Evolutionary conservation across 2,888 invertebrate species (phyloP).

Genomic region (Ariolimax columbianus): DNA sequence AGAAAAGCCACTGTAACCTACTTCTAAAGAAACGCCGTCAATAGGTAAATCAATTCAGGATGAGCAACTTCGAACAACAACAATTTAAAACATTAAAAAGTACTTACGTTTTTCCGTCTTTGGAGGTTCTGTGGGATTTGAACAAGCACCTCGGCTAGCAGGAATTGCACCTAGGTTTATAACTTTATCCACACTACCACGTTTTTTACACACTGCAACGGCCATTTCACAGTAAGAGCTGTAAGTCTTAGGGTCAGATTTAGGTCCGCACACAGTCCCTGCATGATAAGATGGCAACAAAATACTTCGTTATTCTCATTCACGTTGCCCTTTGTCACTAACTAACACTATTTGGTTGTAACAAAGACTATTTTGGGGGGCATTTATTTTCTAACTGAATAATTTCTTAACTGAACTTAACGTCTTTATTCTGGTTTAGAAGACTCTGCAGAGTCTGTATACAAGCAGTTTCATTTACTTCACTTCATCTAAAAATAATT

Average conservation of each 20-base stretch:
- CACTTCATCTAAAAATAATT: no score
- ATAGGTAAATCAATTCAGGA: no score
- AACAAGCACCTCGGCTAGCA: slow-evolving; percentile 42
- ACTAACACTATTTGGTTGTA: no score
- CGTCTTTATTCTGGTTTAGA: no score
- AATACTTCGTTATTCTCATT: background rate
- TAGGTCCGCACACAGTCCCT: slow-evolving; percentile 52
- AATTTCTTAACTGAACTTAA: no score
- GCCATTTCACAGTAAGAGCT: slow-evolving; percentile 50
- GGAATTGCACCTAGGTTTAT: background rate
- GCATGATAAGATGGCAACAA: background rate
- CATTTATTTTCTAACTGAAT: no score
- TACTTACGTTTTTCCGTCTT: background rate
- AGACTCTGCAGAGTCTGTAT: no score
- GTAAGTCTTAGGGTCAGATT: slow-evolving; percentile 26
- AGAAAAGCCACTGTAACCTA: no score
- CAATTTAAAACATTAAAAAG: background rate
- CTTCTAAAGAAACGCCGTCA: no score
- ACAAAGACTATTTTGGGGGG: no score
- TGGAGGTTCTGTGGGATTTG: background rate
- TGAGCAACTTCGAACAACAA: background rate
- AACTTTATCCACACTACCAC: slow-evolving; percentile 21
- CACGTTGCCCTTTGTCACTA: background rate
- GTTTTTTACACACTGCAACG: slow-evolving; percentile 26
- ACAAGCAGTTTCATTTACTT: no score